Evolutionary conservation across 2,797 vertebrate species (phyloP).

Genomic region (Dendrocincla tyrannina): DNA sequence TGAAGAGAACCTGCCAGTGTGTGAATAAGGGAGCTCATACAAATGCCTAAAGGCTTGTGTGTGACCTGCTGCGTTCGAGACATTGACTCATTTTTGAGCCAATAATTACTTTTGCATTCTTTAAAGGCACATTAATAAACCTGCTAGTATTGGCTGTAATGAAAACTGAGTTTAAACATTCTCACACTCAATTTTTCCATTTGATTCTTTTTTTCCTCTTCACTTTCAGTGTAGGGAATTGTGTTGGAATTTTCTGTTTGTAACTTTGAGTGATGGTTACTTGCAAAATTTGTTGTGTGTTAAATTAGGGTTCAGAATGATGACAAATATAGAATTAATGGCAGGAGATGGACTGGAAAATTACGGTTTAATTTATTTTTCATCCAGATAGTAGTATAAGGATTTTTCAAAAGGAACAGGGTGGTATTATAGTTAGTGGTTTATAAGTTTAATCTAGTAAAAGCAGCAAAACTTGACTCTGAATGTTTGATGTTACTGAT

Average conservation of each 20-base stretch:
- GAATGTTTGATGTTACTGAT: not conserved
- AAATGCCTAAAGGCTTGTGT: not conserved
- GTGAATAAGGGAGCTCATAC: not conserved
- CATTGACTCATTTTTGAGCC: not conserved
- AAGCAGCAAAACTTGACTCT: not conserved
- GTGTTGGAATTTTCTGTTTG: not conserved
- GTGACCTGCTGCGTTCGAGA: not conserved
- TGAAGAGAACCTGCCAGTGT: not conserved
- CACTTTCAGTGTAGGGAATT: not conserved
- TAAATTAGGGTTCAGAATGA: not conserved
- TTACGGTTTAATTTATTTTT: not conserved
- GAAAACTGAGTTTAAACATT: not conserved
- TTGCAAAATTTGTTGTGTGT: not conserved
- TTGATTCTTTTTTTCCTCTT: not conserved
- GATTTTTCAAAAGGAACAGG: not conserved
- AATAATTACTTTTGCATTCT: not conserved
- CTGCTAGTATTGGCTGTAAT: not conserved
- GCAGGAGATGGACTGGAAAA: not conserved
- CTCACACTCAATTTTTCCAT: not conserved
- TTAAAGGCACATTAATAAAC: not conserved
- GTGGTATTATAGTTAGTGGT: not conserved
- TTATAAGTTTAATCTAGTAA: not conserved
- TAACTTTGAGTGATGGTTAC: not conserved
- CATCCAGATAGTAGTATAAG: not conserved
- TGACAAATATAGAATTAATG: not conserved